A percentile compares a stretch with the other conserved stretches of the same genome.
Conservation (phyloP, 2,797 vertebrate species). For the Sebastiscus tertius region DNA sequence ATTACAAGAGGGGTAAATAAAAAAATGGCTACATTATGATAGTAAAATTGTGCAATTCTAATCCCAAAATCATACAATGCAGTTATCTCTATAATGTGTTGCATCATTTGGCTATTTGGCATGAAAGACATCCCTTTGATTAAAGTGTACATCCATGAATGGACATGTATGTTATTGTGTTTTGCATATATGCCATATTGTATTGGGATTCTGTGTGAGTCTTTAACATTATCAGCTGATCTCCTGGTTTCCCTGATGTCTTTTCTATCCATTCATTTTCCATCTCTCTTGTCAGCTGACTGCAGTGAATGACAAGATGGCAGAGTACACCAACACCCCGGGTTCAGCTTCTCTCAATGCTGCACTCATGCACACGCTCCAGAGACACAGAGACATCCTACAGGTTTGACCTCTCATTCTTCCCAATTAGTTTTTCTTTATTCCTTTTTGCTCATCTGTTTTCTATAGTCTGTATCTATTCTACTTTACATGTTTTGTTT, state of each 20-base stretch:
- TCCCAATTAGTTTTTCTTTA: neutral
- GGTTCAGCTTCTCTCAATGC: conserved; percentile 93
- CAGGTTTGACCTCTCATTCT: conserved; percentile 83
- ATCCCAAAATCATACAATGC: neutral
- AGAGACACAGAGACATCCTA: conserved; percentile 95
- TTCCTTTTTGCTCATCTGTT: neutral
- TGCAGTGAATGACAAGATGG: conserved; percentile 97
- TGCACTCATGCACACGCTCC: conserved; percentile 96
- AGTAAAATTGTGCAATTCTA: neutral
- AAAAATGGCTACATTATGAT: neutral
- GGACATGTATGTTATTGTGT: neutral
- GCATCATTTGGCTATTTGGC: neutral
- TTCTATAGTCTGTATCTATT: neutral
- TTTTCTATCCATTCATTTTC: neutral
- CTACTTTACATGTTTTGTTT: neutral
- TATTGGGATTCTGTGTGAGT: neutral
- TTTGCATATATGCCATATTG: neutral
- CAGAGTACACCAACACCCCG: conserved; percentile 92
- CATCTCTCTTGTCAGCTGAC: conserved; percentile 84
- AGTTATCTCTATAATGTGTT: neutral
- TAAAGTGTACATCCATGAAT: neutral
- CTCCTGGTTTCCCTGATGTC: neutral
- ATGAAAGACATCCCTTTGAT: neutral
- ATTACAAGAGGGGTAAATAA: neutral
- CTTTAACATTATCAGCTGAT: neutral